A percentile compares a stretch with the other conserved stretches of the same genome.
phyloP scores from a whole-genome alignment of 2,797 vertebrate species.

The Chelidonichthys spinosus region DNA sequence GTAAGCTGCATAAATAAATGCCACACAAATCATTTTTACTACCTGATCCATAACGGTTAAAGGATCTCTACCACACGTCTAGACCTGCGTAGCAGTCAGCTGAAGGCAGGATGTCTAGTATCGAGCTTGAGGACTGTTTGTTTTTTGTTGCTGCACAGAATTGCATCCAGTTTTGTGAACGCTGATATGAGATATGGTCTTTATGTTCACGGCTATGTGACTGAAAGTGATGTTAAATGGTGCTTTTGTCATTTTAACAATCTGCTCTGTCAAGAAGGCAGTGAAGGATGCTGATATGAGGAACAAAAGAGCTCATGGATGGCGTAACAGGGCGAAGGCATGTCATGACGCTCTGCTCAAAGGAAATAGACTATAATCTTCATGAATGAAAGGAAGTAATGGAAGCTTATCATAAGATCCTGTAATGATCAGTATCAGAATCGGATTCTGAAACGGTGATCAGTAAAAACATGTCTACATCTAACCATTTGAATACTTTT shows the following conservation, averaged over 20 bases:
- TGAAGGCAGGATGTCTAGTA: neutral
- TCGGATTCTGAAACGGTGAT: neutral
- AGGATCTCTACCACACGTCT: neutral
- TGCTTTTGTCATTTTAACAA: neutral
- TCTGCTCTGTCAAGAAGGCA: neutral
- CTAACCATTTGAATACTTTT: no score
- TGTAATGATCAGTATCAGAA: neutral
- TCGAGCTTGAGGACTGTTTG: neutral
- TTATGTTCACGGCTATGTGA: neutral
- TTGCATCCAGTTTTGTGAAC: neutral
- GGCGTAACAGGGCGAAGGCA: neutral
- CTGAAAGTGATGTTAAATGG: neutral
- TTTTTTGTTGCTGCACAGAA: slow-evolving; percentile 12
- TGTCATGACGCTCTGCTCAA: neutral
- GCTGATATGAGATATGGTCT: neutral
- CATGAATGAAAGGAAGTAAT: neutral
- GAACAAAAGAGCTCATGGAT: neutral
- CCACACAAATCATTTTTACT: slow-evolving; percentile 52
- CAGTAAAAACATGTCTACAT: no score
- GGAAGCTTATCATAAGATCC: neutral
- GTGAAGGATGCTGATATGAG: neutral
- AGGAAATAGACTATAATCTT: slow-evolving; percentile 1
- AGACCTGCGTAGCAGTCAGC: neutral
- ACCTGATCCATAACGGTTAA: slow-evolving; percentile 40
- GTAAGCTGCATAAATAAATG: slow-evolving; percentile 55